These are phyloP conservation scores for Xestoiulus laeticollis DNA, from an alignment of 2,888 invertebrate genomes.

Conservation along the genomic window DNA sequence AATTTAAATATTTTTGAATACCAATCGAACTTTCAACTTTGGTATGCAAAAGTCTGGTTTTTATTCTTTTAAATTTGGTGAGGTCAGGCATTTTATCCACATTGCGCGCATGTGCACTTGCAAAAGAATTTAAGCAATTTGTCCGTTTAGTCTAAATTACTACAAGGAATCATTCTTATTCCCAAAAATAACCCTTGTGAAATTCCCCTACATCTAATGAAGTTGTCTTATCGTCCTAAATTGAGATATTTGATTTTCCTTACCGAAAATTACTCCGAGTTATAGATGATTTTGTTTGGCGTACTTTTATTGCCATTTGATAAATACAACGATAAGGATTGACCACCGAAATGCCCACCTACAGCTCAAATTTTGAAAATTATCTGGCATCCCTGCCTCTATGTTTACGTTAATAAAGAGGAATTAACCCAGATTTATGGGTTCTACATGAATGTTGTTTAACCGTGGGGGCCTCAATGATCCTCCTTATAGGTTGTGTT, in stretches of 20 bases:
- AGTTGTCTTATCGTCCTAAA: neutral
- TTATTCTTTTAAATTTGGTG: too few species aligned
- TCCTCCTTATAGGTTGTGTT: constrained; percentile 22
- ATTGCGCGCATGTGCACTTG: too few species aligned
- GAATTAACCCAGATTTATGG: constrained; percentile 28
- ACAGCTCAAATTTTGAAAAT: neutral
- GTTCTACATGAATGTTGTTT: neutral
- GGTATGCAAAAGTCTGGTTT: too few species aligned
- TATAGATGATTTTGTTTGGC: too few species aligned
- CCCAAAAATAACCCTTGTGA: neutral
- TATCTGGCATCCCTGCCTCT: neutral
- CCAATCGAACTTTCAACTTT: too few species aligned
- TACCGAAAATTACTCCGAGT: neutral
- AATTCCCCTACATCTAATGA: neutral
- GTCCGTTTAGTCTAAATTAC: too few species aligned
- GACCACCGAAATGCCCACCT: constrained; percentile 11
- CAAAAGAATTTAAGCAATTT: too few species aligned
- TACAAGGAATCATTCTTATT: too few species aligned
- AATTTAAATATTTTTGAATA: too few species aligned
- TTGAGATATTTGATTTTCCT: neutral
- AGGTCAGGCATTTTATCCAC: too few species aligned
- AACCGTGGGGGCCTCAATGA: neutral
- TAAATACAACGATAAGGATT: neutral
- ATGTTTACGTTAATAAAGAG: constrained; percentile 1
- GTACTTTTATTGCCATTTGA: neutral